Base-by-base conservation (phyloP, 2,113 vertebrate species). In the Cyprinodon variegatus region DNA sequence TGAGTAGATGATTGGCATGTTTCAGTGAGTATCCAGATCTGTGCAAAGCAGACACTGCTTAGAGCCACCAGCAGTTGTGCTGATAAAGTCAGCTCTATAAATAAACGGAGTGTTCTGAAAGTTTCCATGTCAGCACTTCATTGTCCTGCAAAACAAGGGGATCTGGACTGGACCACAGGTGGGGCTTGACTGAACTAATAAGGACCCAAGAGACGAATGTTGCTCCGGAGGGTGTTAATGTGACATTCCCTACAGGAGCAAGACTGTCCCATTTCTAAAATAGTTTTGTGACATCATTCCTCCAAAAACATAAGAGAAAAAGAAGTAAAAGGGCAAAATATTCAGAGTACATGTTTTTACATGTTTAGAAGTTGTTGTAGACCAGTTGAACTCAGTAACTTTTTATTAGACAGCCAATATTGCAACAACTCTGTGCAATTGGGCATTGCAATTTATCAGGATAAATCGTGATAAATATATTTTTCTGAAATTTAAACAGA, bases 51-150 rank as follows among this genome's bases (percentile, higher is more conserved):
- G 64, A 76, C 61, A 36, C 61, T 17, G 53, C 67, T 48, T 70
- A 82, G 77, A 66, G 40, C 82, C 77, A 64, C 72, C 70, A 82
- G 65, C 79, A 77, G 74, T 79, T 82, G 78, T 71, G 70, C 61
- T 84, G 92, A 93, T 92, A 93, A 72, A 79, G 85, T 83, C 87
- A 85, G 84, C 85, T 73, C 88, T 94, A 93, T 91, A 91, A 93
- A 93, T 92, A 93, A 74, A 84, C 74, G 43, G 46, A 77, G 83
- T 68, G 74, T 79, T 85, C 77, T 83, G 65, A 77, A 92, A 91
- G 89, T 90, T 93, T 92, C 91, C 85, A 90, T 91, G 88, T 88
- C 82, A 87, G 74, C 22, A 39, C 38, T 72, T 59, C 63, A 83
- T 87, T 90, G 82, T 90, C 22, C 65, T 72, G 41, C 7, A 1